Evolutionary conservation across 2,113 vertebrate genomes (phyloP).

Genomic region (Entelurus aequoreus): DNA sequence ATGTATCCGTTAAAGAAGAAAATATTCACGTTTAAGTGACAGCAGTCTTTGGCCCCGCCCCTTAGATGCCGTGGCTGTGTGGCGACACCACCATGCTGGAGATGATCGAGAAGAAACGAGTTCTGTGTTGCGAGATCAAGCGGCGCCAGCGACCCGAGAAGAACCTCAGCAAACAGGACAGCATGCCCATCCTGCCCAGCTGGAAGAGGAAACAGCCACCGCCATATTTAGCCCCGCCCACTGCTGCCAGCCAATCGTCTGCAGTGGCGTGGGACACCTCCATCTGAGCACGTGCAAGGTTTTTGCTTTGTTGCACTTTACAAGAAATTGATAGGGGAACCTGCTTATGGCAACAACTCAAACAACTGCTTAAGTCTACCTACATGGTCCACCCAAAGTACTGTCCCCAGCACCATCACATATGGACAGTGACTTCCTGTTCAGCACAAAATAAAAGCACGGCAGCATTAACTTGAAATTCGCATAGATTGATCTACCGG

Average conservation of each 20-base stretch:
- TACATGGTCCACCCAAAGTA: too few species aligned
- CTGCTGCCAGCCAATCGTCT: slow-evolving; percentile 60
- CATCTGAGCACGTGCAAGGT: slow-evolving; percentile 26
- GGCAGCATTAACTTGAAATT: too few species aligned
- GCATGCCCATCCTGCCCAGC: slow-evolving; percentile 92
- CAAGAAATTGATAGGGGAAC: neutral
- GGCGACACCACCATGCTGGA: slow-evolving; percentile 96
- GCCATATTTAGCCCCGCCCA: slow-evolving; percentile 86
- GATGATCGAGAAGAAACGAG: slow-evolving; percentile 94
- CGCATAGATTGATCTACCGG: too few species aligned
- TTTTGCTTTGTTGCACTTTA: neutral
- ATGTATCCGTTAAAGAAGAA: too few species aligned
- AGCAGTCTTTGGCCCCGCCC: slow-evolving; percentile 66
- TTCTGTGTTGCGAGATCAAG: slow-evolving; percentile 94
- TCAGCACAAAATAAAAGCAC: too few species aligned
- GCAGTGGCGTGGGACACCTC: slow-evolving; percentile 83
- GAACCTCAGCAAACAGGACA: slow-evolving; percentile 93
- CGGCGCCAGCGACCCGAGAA: slow-evolving; percentile 87
- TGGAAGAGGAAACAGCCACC: slow-evolving; percentile 90
- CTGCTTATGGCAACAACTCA: neutral
- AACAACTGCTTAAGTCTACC: too few species aligned
- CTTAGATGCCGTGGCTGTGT: slow-evolving; percentile 85
- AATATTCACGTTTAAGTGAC: too few species aligned
- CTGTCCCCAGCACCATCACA: too few species aligned
- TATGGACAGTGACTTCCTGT: too few species aligned